Base-by-base conservation (phyloP, 1,140 invertebrate species). In the Neoseiulus cucumeris region DNA sequence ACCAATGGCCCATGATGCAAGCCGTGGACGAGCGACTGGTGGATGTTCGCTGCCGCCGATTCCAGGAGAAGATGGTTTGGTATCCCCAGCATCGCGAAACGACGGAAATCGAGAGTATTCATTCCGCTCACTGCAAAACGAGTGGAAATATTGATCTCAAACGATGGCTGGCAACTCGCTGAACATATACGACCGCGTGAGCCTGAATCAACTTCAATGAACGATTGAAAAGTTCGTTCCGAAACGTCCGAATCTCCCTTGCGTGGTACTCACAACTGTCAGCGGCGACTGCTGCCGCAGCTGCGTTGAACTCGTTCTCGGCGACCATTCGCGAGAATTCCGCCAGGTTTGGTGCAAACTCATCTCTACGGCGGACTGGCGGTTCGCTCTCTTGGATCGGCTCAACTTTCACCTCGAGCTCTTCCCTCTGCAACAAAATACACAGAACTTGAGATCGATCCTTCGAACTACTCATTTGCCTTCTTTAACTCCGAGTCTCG, bases 301-400 rank as follows among this genome's bases (percentile, higher is more conserved):
- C 51, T 14, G 51, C 51, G 22, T 12, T 29, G 25, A 59, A 17
- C 17, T 33, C 51, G 22, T 59, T 59, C 22, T 59, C 51, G n/a
- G 51, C 51, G 22, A 59, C 51, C 33, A 59, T 59, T 25, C 51
- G 51, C 51, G 25, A 33, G 33, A 59, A 59, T 59, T 59, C 51
- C 25, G 22, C 2, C 33, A 59, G 5, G 22, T 59, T 59, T 20
- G 51, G 51, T 20, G 51, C 1, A 39, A 39, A 39, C 9, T 39
- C 33, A 39, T 39, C 33, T 9, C 33, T 39, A 9, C 33, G 33
- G 9, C 9, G 33, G 4, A 39, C 33, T 9, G 9, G 4, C 33
- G 33, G 33, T 39, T 39, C 33, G 33, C 4, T 9, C 9, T 39
- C 33, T 9, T 39, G 33, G 33, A 4, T 39, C 33, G 33, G 33